phyloP scores from a whole-genome alignment of 2,797 vertebrate genomes.

The Pteronotus mesoamericanus region DNA sequence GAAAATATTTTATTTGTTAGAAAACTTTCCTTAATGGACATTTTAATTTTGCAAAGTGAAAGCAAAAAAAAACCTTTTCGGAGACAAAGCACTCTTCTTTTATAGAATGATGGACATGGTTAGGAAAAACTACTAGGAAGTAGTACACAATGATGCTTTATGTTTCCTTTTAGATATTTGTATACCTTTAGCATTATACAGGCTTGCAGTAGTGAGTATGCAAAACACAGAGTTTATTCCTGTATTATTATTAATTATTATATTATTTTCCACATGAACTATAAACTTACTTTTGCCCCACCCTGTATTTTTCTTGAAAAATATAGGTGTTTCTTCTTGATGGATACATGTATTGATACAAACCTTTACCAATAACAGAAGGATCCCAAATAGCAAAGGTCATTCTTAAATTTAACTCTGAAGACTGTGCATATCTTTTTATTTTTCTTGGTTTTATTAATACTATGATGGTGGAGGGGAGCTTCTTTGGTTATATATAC shows the following conservation, averaged over 20 bases:
- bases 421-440: neutral
- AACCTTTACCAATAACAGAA: neutral
- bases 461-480: neutral
- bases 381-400: neutral
- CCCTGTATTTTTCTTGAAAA: neutral
- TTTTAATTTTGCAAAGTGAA: neutral
- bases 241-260: no score
- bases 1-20: neutral
- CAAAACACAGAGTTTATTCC: no score
- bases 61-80: neutral
- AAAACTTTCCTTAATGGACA: neutral
- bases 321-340: neutral
- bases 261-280: no score
- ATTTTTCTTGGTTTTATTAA: neutral
- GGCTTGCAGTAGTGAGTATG: neutral
- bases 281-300: neutral
- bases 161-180: neutral
- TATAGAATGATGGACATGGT: neutral
- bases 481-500: neutral
- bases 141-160: neutral
- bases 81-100: neutral
- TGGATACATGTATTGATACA: neutral
- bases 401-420: neutral
- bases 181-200: neutral
- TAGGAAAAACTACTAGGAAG: no score